Evolutionary conservation across 2,888 invertebrate species (phyloP), one percentile per base, ranked within the genome.

Genomic region (Antheraea yamamai): DNA sequence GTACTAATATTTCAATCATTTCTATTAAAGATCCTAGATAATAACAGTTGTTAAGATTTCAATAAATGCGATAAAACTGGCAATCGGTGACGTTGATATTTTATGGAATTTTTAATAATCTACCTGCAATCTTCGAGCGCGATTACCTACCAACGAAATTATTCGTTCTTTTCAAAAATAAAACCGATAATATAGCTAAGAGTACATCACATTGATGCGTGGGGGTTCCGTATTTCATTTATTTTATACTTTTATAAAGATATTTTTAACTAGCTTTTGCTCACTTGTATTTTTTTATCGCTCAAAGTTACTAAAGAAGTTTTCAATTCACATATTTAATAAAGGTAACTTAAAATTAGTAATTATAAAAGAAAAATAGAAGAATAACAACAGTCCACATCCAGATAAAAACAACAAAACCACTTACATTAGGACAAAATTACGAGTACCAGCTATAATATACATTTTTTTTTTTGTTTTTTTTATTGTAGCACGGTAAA

Each of bases 91-190:
- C 20, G 72, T 75, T 77, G 79, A 66, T 18, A 58, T 71, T 39
- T 23, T 58, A 71, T 61, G 75, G 75, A 84, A 85, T 86, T 89
- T 87, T 87, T 88, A 88, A 88, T 88, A 39, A 88, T 88, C 85
- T 82, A 84, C 83, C 83, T 82, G 77, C 83, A 84, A 86, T 86
- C 83, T 83, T 84, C 81, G 83, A 77, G 20, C 75, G 77, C 83
- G 86, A 86, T 88, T 85, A 87, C 85, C 83, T 79, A 79, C 81
- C 86, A 85, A 86, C 86, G 81, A 86, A 87, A 89, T 88, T 89
- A 87, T 88, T 87, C 86, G 85, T 88, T 86, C 81, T 83, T 80
- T 77, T 78, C 76, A 77, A 82, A 86, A 83, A 86, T 85, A 74
- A 75, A 74, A 73, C 47, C 26, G 75, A 73, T 75, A 73, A 70